phyloP scores from a whole-genome alignment of 2,797 vertebrate genomes.

The Urocyon cinereoargenteus region DNA sequence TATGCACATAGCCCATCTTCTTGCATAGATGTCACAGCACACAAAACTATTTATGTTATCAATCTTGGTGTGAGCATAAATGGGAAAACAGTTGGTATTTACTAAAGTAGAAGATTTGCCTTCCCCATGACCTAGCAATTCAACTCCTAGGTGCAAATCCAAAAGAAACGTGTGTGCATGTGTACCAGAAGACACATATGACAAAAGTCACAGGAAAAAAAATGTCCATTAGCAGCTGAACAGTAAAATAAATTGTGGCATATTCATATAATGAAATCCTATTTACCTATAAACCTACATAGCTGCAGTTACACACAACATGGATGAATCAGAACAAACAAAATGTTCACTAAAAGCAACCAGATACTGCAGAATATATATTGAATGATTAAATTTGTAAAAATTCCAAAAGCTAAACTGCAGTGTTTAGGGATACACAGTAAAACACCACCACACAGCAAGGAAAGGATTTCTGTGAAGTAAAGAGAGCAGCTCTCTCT shows the following conservation, averaged over 20 bases:
- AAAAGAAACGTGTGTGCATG: not conserved
- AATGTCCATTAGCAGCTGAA: not conserved
- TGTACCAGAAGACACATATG: not conserved
- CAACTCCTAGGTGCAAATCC: not conserved
- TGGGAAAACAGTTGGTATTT: not conserved
- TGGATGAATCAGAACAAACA: not conserved
- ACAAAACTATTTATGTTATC: not conserved
- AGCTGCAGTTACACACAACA: not conserved
- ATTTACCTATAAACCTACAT: not conserved
- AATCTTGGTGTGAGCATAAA: not conserved
- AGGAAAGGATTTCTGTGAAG: not conserved
- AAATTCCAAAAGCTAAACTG: not conserved
- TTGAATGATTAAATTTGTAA: not conserved
- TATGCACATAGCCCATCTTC: not conserved
- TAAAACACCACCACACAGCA: not conserved
- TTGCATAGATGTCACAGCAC: not conserved
- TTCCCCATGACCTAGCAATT: not conserved
- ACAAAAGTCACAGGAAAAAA: not conserved
- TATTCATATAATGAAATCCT: not conserved
- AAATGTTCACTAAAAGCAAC: not conserved
- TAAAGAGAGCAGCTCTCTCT: not conserved
- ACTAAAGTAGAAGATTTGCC: not conserved
- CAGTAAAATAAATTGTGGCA: conserved; percentile 10
- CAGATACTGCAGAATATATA: not conserved
- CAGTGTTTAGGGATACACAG: not conserved